These are phyloP conservation scores for Lycocerus yunnanus DNA, from an alignment of 2,888 invertebrate species.

Conservation along the genomic window DNA sequence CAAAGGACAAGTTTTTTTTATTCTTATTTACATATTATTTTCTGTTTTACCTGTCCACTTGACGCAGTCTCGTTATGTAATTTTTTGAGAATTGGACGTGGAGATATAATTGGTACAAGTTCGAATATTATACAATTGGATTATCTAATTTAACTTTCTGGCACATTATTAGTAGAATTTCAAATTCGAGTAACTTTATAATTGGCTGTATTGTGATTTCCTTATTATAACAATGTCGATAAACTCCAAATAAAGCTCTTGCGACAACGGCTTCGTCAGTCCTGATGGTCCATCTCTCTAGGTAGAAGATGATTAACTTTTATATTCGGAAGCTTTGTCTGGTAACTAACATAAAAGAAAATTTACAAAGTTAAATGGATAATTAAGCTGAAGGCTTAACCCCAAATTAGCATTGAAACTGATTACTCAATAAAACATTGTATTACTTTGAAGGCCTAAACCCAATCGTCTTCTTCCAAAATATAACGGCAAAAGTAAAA, in stretches of 20 bases:
- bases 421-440: too few species aligned
- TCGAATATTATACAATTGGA: not conserved
- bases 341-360: too few species aligned
- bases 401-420: too few species aligned
- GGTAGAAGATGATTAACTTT: too few species aligned
- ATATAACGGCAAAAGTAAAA: too few species aligned
- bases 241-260: not conserved
- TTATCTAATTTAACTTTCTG: not conserved
- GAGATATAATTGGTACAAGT: not conserved
- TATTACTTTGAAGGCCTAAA: too few species aligned
- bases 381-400: too few species aligned
- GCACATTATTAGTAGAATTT: not conserved
- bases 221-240: not conserved
- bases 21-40: not conserved
- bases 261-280: too few species aligned
- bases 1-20: not conserved
- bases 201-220: not conserved
- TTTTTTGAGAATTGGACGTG: not conserved
- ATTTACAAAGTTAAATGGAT: too few species aligned
- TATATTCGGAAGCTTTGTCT: too few species aligned
- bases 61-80: not conserved
- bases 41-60: not conserved
- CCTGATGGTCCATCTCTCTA: too few species aligned
- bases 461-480: too few species aligned
- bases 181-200: not conserved